Conservation (phyloP, 2,888 invertebrate genomes). For the Drosophila mayaguana region DNA sequence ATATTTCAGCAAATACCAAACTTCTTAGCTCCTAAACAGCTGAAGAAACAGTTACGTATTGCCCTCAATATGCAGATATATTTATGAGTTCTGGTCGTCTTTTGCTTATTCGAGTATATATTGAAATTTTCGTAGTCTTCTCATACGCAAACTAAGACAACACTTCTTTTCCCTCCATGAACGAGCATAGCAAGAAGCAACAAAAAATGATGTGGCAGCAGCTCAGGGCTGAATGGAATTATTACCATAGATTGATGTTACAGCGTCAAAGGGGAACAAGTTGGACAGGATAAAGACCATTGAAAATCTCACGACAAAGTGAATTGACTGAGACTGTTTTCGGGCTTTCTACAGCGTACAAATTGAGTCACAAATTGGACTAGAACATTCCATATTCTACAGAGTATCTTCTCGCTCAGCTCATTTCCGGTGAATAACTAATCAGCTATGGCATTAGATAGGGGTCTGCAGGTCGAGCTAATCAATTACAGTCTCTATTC, state of each 20-base stretch:
- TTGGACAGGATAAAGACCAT: not conserved
- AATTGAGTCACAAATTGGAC: not conserved
- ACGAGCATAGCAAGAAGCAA: not conserved
- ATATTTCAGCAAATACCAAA: too few relatives aligned
- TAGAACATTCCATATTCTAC: too few relatives aligned
- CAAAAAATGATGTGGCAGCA: conserved; percentile 24
- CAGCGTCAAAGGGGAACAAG: conserved; percentile 2
- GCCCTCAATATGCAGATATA: not conserved
- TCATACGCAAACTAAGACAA: not conserved
- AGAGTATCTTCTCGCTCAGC: not conserved
- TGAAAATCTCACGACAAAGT: conserved; percentile 7
- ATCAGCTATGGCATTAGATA: not conserved
- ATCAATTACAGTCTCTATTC: not conserved
- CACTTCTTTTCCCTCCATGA: not conserved
- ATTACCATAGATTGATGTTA: conserved; percentile 16
- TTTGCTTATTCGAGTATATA: not conserved
- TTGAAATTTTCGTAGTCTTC: not conserved
- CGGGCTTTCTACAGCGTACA: not conserved
- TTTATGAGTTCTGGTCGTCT: not conserved
- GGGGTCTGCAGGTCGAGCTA: not conserved
- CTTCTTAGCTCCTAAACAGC: not conserved
- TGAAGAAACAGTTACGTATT: not conserved
- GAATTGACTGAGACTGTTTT: not conserved
- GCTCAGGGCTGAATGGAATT: conserved; percentile 21
- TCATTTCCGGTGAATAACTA: not conserved